These are phyloP conservation scores for Thymelicus lineola DNA, from an alignment of 2,888 invertebrate species.

Conservation along the genomic window DNA sequence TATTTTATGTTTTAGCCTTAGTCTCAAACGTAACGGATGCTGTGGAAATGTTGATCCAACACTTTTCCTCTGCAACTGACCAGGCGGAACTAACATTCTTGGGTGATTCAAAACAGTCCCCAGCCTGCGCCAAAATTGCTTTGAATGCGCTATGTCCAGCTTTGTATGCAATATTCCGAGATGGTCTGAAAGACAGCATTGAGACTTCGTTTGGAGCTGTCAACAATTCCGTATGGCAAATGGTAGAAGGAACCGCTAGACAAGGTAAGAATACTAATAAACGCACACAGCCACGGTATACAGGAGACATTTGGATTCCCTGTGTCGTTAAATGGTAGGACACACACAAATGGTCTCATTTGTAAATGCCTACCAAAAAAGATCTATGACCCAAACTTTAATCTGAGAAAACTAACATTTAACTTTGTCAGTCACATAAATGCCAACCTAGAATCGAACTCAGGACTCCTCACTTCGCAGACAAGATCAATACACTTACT, in stretches of 20 bases:
- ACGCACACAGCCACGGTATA: no score
- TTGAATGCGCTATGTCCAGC: constrained; percentile 92
- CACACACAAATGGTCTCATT: no score
- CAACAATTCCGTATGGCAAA: constrained; percentile 95
- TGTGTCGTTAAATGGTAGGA: no score
- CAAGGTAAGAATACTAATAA: constrained; percentile 82
- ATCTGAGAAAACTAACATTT: no score
- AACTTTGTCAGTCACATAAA: no score
- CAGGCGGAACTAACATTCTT: constrained; percentile 85
- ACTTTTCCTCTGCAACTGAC: constrained; percentile 88
- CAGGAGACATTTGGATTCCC: no score
- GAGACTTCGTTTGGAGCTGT: constrained; percentile 95
- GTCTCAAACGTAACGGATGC: constrained; percentile 90
- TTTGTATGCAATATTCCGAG: constrained; percentile 92
- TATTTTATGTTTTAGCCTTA: constrained; percentile 81
- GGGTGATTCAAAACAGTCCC: constrained; percentile 86
- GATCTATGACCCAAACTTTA: no score
- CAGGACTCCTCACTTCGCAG: no score
- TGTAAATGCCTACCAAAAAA: no score
- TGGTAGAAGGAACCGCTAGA: constrained; percentile 94
- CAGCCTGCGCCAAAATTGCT: constrained; percentile 89
- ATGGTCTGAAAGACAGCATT: constrained; percentile 92
- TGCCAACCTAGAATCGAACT: no score
- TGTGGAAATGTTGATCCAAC: constrained; percentile 90
- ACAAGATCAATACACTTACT: no score